Evolutionary conservation across 2,797 vertebrate species (phyloP).

Genomic region (Sebastes diploproa): DNA sequence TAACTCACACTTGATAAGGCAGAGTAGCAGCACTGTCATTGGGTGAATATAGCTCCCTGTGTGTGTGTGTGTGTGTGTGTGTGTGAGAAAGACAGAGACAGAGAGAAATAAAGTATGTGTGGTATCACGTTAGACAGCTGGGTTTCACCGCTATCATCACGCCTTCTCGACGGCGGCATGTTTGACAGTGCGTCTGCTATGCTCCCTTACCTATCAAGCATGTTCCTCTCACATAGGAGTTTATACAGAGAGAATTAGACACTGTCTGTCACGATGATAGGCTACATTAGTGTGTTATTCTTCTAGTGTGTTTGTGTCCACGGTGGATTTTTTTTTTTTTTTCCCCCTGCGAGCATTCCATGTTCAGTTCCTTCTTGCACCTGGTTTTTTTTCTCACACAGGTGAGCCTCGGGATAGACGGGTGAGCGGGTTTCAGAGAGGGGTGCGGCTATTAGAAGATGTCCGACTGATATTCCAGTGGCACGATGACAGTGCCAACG

Average conservation of each 20-base stretch:
- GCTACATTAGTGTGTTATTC: slow-evolving; percentile 52
- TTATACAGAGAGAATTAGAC: slow-evolving; percentile 66
- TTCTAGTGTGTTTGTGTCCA: slow-evolving; percentile 39
- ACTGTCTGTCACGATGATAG: slow-evolving; percentile 57
- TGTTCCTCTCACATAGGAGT: slow-evolving; percentile 62
- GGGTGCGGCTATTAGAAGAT: slow-evolving; percentile 63
- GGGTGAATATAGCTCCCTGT: slow-evolving; percentile 24
- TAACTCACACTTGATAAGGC: slow-evolving; percentile 63
- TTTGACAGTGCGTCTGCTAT: slow-evolving; percentile 69
- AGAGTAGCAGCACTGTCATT: slow-evolving; percentile 62
- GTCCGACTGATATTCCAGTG: slow-evolving; percentile 70
- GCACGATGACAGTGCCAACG: slow-evolving; percentile 67
- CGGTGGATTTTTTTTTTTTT: background rate
- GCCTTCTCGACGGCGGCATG: slow-evolving; percentile 56
- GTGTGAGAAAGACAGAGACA: background rate
- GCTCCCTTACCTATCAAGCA: slow-evolving; percentile 67
- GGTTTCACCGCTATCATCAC: slow-evolving; percentile 69
- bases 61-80: background rate
- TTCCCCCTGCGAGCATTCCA: slow-evolving; percentile 27
- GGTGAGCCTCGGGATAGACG: slow-evolving; percentile 62
- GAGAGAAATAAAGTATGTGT: slow-evolving; percentile 57
- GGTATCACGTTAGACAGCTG: slow-evolving; percentile 63
- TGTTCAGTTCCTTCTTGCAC: slow-evolving; percentile 49
- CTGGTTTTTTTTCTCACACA: slow-evolving; percentile 57
- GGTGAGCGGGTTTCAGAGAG: slow-evolving; percentile 47